These are phyloP conservation scores for Galeopsomyia nigrocyanea DNA, from an alignment of 2,888 invertebrate species.

Conservation along the genomic window DNA sequence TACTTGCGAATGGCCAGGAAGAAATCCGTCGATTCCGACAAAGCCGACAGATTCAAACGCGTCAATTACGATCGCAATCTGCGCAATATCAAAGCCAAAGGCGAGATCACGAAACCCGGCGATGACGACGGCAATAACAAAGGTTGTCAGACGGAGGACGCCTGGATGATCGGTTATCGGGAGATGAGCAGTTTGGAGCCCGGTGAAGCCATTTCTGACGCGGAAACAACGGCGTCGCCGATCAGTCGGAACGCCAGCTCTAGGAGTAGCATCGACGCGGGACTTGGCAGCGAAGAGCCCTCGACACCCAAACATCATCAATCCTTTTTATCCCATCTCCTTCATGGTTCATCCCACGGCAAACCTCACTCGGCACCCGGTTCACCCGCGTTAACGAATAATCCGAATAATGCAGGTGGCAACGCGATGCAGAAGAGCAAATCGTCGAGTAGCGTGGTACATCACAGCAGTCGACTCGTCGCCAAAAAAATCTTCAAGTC, in stretches of 20 bases:
- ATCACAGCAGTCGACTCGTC: slow-evolving; percentile 78
- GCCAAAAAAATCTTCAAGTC: slow-evolving; percentile 89
- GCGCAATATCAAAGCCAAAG: slow-evolving; percentile 85
- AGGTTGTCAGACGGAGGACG: slow-evolving; percentile 83
- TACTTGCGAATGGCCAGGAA: slow-evolving; percentile 90
- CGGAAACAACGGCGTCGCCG: slow-evolving; percentile 64
- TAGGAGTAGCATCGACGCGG: slow-evolving; percentile 71
- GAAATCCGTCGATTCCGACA: slow-evolving; percentile 86
- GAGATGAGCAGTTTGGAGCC: slow-evolving; percentile 68
- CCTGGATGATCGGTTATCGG: slow-evolving; percentile 77
- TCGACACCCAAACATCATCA: slow-evolving; percentile 73
- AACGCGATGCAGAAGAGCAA: slow-evolving; percentile 90
- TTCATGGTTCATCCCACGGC: slow-evolving; percentile 63
- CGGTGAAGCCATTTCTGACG: slow-evolving; percentile 64
- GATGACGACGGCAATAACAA: slow-evolving; percentile 84
- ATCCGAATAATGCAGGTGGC: slow-evolving; percentile 71
- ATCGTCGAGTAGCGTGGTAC: slow-evolving; percentile 89
- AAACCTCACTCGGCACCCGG: slow-evolving; percentile 71
- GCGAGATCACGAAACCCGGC: slow-evolving; percentile 80
- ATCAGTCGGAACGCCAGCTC: slow-evolving; percentile 71
- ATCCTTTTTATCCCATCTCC: slow-evolving; percentile 76
- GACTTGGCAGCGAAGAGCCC: slow-evolving; percentile 67
- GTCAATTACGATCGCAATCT: slow-evolving; percentile 90
- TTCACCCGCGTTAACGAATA: slow-evolving; percentile 70
- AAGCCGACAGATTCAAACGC: slow-evolving; percentile 85